Evolutionary conservation across 2,888 invertebrate genomes (phyloP).

Genomic region (Volucella bombylans): DNA sequence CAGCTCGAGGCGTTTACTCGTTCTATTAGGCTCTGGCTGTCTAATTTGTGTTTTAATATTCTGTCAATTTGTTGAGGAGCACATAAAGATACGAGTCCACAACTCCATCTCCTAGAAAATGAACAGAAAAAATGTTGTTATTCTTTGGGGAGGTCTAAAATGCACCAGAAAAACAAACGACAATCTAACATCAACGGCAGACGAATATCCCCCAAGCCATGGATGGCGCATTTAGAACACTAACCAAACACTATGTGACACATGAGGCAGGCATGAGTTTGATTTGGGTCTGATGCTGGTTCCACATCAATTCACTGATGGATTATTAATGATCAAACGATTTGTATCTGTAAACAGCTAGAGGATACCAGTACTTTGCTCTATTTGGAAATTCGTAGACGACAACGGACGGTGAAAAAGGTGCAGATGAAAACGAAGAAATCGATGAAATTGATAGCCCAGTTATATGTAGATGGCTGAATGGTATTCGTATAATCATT

Average conservation of each 20-base stretch:
- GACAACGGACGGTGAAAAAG: conserved; percentile 22
- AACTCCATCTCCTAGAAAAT: conserved; percentile 44
- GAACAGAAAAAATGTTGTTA: conserved; percentile 34
- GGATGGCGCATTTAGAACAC: conserved; percentile 10
- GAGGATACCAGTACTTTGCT: conserved; percentile 14
- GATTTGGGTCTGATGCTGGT: conserved; percentile 45
- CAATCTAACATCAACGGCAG: background rate
- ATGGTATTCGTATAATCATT: conserved; percentile 32
- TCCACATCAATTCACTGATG: conserved; percentile 55
- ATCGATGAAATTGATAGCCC: conserved; percentile 49
- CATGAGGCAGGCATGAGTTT: conserved; percentile 31
- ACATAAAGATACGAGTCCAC: conserved; percentile 24
- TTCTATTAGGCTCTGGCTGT: conserved; percentile 57
- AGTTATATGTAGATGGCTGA: conserved; percentile 7
- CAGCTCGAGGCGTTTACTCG: conserved; percentile 67
- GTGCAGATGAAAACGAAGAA: background rate
- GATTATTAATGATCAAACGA: conserved; percentile 65
- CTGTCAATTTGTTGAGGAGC: conserved; percentile 68
- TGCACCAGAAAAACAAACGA: background rate
- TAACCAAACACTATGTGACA: conserved; percentile 7
- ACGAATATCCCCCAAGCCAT: conserved; percentile 29
- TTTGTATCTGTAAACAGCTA: conserved; percentile 56
- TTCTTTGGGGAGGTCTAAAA: conserved; percentile 67
- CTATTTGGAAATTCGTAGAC: conserved; percentile 13
- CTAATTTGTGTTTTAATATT: conserved; percentile 68